Evolutionary conservation across 30 jellyfish, hydroid and myxozoan genomes (phyloP).

Genomic region (Clytia hemisphaerica): DNA sequence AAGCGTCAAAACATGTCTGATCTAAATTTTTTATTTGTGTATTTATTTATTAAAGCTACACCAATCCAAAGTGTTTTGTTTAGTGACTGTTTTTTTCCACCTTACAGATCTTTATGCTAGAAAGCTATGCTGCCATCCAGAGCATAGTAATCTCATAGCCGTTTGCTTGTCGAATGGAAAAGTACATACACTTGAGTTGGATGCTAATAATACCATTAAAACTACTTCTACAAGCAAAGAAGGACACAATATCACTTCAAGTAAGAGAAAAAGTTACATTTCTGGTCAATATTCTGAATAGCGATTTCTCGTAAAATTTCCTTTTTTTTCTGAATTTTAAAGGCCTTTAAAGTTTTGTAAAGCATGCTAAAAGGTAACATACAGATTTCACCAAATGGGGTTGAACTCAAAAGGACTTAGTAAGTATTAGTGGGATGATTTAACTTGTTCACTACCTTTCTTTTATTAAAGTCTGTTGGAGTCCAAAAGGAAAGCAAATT

Average conservation of each 20-base stretch:
- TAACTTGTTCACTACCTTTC: neutral
- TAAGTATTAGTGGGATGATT: too few relatives aligned
- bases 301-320: neutral
- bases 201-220: neutral
- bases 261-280: neutral
- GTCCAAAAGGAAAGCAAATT: slow-evolving; percentile 79
- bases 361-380: too few relatives aligned
- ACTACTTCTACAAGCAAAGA: slow-evolving; percentile 22
- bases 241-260: slow-evolving; percentile 23
- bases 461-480: slow-evolving; percentile 59
- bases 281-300: neutral
- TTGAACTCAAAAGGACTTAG: too few relatives aligned
- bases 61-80: neutral
- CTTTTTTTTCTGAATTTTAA: too few relatives aligned
- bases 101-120: slow-evolving; percentile 50
- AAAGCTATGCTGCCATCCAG: slow-evolving; percentile 76
- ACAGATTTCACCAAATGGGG: too few relatives aligned
- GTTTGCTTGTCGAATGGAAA: slow-evolving; percentile 67
- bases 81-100: neutral
- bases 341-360: too few relatives aligned
- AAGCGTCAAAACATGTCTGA: neutral
- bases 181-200: slow-evolving; percentile 45
- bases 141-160: slow-evolving; percentile 36
- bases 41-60: too few relatives aligned
- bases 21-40: neutral